A percentile compares a stretch with the other conserved stretches of the same genome.
These are phyloP conservation scores for Cryptus viduatorius DNA, from an alignment of 2,888 invertebrate species.

Conservation along the genomic window DNA sequence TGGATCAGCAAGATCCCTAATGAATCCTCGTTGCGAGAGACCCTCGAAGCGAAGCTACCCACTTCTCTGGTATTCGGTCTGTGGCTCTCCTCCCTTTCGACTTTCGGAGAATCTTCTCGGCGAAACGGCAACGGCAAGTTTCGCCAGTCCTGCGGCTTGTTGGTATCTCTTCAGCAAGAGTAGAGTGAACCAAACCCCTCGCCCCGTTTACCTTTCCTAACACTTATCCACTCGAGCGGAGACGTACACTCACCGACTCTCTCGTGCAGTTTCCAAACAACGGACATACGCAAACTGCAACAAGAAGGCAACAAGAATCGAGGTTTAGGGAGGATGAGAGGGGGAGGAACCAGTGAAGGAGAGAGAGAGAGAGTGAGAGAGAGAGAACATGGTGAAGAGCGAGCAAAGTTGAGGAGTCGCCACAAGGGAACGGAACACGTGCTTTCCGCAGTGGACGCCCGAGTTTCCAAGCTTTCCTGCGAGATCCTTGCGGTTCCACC, in stretches of 20 bases:
- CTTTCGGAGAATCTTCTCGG: conserved; percentile 58
- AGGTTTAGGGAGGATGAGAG: conserved; percentile 6
- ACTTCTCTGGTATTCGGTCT: conserved; percentile 45
- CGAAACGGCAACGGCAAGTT: conserved; percentile 65
- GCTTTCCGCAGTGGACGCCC: conserved; percentile 63
- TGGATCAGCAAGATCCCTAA: conserved; percentile 82
- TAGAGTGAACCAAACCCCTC: conserved; percentile 15
- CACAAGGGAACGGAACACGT: conserved; percentile 64
- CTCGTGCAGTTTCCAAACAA: conserved; percentile 53
- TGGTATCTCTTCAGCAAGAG: conserved; percentile 59
- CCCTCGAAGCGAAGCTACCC: conserved; percentile 72
- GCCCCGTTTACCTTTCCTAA: conserved; percentile 28
- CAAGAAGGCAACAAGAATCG: conserved; percentile 64
- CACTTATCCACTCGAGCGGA: conserved; percentile 44
- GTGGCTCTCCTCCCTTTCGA: conserved; percentile 55
- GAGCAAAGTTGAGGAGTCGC: conserved; percentile 66
- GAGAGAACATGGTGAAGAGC: conserved; percentile 32
- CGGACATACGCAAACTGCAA: conserved; percentile 65
- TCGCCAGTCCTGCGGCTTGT: conserved; percentile 65
- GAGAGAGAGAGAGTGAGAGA: neutral
- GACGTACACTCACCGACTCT: conserved; percentile 35
- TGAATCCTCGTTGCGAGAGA: conserved; percentile 78
- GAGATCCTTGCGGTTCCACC: conserved; percentile 56
- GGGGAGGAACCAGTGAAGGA: neutral
- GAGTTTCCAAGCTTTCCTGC: conserved; percentile 63